Evolutionary conservation across 35 echinoderm and acorn worm genomes (phyloP), one percentile per base, ranked within the genome.

Genomic region (Apostichopus japonicus): DNA sequence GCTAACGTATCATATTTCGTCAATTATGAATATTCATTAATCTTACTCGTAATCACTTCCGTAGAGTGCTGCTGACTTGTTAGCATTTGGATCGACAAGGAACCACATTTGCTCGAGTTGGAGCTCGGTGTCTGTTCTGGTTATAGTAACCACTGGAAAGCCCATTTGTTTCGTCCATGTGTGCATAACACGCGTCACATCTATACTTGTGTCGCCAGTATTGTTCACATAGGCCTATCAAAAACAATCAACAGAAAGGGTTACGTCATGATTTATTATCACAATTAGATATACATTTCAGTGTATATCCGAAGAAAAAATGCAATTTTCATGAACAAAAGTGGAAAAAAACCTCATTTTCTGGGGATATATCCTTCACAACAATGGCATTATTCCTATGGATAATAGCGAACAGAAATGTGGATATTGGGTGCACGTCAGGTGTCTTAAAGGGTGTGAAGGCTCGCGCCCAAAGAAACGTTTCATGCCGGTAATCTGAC

Each of bases 141-240:
- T 84, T 22, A 99, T 72, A 17, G 81, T 96, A 17, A 99, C 87
- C 11, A 99, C 97, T 27, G 97, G 97, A 77, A 98, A 99, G 25
- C 97, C 97, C 97, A 99, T 99, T 91, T 99, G 97, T 0, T 92
- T 80, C 1, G 95, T 99, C 97, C 97, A 99, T 13, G 97, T 96
- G 79, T 99, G 92, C 97, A 99, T 99, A 17, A 99, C 80, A 6
- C 75, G 61, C 56, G 91, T 95, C 4, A 99, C 92, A 79, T 99
- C 78, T 23, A 92, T 61, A 65, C 24, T 79, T 14, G 6, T n/a
- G 4, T 84, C 58, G 14, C 56, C 84, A 33, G 56, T 56, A 11
- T 55, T 3, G 51, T 72, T 54, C 8, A 14, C 56, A 72, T 89
- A 73, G 14, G 59, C 86, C 86, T 89, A 22, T 72, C 8, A 54